Evolutionary conservation across 1,140 invertebrate genomes (phyloP), one percentile per base, ranked within the genome.

Genomic region (Drosophila sp.): DNA sequence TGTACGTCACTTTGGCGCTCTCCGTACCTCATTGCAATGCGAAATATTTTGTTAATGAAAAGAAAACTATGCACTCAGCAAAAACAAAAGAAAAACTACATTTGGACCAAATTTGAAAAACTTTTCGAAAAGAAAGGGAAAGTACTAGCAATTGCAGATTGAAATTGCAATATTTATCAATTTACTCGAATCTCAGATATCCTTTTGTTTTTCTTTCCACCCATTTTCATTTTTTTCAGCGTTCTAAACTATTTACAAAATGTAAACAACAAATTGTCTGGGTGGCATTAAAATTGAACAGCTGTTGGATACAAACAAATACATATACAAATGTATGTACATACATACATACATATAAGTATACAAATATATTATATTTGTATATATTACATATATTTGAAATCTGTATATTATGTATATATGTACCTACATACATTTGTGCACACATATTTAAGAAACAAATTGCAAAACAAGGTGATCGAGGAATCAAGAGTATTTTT

Each of bases 221-320:
- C 56, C 55, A 70, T 47, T 8, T 30, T 38, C 25, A 33, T 17
- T 27, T 50, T 69, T 11, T 58, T 44, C 50, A 66, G 66, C 73
- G 65, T 76, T 41, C 29, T 29, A 58, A 58, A 58, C 11, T 40
- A 76, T 64, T 75, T 60, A 75, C 50, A 32, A 44, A 75, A 70
- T 6, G 73, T 76, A 76, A 76, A 76, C 73, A 76, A 60, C 7
- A 75, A 40, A 61, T 56, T 40, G 32, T 11, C 1, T 60, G 32
- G 25, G 60, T 27, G 38, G 10, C 4, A 61, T 29, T 29, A n/a
- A 61, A 61, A 44, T 61, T 29, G 6, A 56, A 76, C 73, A 70
- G 61, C 66, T 77, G 61, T 77, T 63, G 41, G 32, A 68, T 75
- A 64, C 40, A 8, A 67, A 33, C 27, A 73, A 33, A 50, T 38